A percentile compares a stretch with the other conserved stretches of the same genome.
Evolutionary conservation across 1,140 invertebrate genomes (phyloP).

Genomic region (Magallana angulata): DNA sequence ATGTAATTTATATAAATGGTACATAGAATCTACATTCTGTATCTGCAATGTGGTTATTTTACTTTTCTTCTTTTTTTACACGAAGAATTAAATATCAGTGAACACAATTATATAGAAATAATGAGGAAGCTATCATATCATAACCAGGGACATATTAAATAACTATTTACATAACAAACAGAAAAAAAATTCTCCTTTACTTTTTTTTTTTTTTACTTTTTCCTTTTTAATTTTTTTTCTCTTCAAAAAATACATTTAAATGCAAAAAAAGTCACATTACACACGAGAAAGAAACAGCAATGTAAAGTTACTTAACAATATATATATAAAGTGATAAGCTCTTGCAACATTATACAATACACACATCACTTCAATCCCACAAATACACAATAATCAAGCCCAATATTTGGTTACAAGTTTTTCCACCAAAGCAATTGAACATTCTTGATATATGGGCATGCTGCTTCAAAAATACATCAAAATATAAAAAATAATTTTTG

Average conservation of each 20-base stretch:
- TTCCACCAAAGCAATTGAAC: neutral
- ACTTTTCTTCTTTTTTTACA: neutral
- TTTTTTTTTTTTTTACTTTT: slow-evolving; percentile 8
- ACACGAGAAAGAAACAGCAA: slow-evolving; percentile 10
- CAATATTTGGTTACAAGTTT: neutral
- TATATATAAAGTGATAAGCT: neutral
- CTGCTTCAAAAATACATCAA: neutral
- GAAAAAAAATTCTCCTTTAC: slow-evolving; percentile 1
- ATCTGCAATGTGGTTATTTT: neutral
- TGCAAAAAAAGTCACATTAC: neutral
- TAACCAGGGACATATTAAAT: neutral
- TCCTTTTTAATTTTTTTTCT: slow-evolving; percentile 28
- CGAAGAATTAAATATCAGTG: neutral
- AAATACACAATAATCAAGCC: neutral
- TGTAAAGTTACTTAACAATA: neutral
- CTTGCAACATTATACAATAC: neutral
- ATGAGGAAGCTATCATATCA: neutral
- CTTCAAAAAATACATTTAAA: slow-evolving; percentile 23
- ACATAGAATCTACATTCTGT: neutral
- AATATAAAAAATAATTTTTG: neutral
- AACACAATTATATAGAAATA: slow-evolving; percentile 20
- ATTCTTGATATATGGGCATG: neutral
- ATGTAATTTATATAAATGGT: neutral
- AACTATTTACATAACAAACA: slow-evolving; percentile 7
- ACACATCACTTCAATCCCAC: slow-evolving; percentile 23